Conservation (phyloP, 2,888 invertebrate species). For the Mesoligia furuncula region DNA sequence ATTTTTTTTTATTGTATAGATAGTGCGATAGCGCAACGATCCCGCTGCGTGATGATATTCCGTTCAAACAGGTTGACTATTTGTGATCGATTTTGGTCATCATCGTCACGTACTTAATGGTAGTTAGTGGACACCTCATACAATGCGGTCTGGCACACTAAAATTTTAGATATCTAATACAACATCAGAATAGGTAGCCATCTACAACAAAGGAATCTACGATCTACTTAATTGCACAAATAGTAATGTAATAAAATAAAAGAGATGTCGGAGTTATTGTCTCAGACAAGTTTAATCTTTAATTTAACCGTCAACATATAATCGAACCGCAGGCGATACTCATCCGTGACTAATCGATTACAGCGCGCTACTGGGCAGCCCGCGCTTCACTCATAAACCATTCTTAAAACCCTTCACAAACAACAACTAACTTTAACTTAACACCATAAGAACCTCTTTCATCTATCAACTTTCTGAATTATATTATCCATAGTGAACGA, state of each 20-base stretch:
- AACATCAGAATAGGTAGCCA: background rate
- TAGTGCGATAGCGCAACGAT: conserved; percentile 74
- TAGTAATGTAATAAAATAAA: conserved; percentile 53
- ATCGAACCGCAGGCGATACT: conserved; percentile 73
- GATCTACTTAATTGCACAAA: conserved; percentile 26
- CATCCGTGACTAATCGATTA: conserved; percentile 82
- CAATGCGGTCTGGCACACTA: conserved; percentile 10
- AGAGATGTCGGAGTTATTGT: conserved; percentile 43
- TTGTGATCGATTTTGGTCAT: conserved; percentile 71
- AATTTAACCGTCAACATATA: conserved; percentile 71
- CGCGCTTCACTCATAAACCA: conserved; percentile 66
- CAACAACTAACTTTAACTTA: conserved; percentile 58
- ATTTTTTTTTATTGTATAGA: conserved; percentile 70
- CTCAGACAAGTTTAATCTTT: conserved; percentile 61
- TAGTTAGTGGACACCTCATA: conserved; percentile 61
- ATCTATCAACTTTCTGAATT: conserved; percentile 30
- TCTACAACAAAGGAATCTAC: background rate
- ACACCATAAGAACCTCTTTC: conserved; percentile 53
- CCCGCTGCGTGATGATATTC: conserved; percentile 82
- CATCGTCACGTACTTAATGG: conserved; percentile 78
- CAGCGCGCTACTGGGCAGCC: conserved; percentile 79
- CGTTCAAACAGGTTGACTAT: conserved; percentile 82
- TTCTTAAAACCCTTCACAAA: conserved; percentile 53
- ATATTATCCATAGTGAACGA: conserved; percentile 58
- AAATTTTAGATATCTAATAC: conserved; percentile 1